Evolutionary conservation across 2,797 vertebrate species (phyloP), one percentile per base, ranked within the genome.

Genomic region (Helostoma temminkii): DNA sequence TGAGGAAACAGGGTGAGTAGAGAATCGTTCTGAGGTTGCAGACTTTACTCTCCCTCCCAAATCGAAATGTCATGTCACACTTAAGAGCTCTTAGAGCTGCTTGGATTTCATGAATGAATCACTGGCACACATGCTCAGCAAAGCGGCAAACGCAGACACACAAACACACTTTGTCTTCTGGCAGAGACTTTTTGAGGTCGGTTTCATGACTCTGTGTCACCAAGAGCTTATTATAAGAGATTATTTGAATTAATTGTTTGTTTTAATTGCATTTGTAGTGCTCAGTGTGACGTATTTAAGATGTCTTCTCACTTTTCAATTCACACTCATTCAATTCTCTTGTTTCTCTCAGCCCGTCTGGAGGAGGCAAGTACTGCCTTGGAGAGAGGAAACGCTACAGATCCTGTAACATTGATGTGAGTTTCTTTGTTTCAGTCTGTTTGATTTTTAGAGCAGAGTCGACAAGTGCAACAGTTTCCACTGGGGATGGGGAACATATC

Each of bases 351-450:
- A 99, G 98, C 84, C 97, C 97, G 60, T 96, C 96, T 66, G 96
- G 97, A 91, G 97, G 97, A 94, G 98, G 97, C 72, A 99, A 96
- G 90, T 99, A 99, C 28, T 99, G 98, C 87, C 97, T 99, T 49
- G 98, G 98, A 47, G 97, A 99, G 92, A 96, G 98, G 86, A 99
- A 98, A 73, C 94, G 96, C 24, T 98, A 99, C 89, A 96, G 97
- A 69, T 99, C 98, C 26, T 99, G 98, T 84, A 98, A 98, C 92
- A 99, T 95, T 1, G 96, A 98, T 70, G 98, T 99, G 93, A 98
- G 98, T 98, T 88, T 62, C 22, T 72, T 56, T 67, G 9, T 58
- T 57, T 76, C 3, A 14, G 14, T 52, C 30, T n/a, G 26, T 66
- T 2, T 32, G 16, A 41, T 65, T 21, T 61, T 42, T 59, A 19